These are phyloP conservation scores for Paramormyrops kingsleyae DNA, from an alignment of 2,113 vertebrate species.

Conservation along the genomic window DNA sequence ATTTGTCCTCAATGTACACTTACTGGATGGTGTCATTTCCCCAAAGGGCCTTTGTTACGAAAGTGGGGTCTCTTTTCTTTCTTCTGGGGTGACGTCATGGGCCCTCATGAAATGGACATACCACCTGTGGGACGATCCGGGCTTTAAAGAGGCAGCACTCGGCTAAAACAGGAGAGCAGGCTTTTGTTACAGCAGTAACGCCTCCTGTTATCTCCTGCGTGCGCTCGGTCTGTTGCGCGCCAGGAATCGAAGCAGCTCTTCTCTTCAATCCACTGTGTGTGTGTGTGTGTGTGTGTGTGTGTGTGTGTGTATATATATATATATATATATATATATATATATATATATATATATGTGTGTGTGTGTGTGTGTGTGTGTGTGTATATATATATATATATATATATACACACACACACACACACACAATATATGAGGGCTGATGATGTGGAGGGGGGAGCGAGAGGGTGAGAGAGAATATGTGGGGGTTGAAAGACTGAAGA, in stretches of 20 bases:
- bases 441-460: neutral
- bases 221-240: neutral
- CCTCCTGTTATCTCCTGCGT: neutral
- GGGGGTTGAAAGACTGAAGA: constrained; percentile 33
- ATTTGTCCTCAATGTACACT: neutral
- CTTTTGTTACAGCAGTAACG: constrained; percentile 26
- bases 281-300: neutral
- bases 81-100: constrained; percentile 66
- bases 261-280: neutral
- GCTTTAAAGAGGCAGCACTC: constrained; percentile 55
- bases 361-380: no score
- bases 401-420: no score
- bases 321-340: neutral
- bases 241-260: neutral
- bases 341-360: neutral
- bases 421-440: no score
- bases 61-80: constrained; percentile 43
- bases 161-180: constrained; percentile 27
- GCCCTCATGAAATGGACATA: constrained; percentile 71
- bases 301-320: neutral
- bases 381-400: no score
- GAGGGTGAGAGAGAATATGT: constrained; percentile 45
- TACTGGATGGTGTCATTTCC: constrained; percentile 44
- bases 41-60: constrained; percentile 63
- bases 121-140: constrained; percentile 59